Conservation (phyloP, 2,797 vertebrate species). For the Anabas testudineus region DNA sequence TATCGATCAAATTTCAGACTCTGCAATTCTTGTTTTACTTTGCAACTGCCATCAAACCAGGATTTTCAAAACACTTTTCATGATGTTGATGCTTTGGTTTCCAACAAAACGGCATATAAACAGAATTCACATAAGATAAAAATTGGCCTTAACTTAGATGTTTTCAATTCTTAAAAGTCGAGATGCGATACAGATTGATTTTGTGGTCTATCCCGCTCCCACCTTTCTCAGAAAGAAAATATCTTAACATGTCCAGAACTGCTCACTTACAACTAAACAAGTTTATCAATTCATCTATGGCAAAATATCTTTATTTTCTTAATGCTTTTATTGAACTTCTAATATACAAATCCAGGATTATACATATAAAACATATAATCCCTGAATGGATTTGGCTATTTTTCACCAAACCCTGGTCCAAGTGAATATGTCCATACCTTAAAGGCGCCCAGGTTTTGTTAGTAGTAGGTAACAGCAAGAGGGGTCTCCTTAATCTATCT, state of each 20-base stretch:
- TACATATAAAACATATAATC: too few species aligned
- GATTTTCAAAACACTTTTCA: not conserved
- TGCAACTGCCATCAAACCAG: conserved; percentile 25
- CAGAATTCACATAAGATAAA: not conserved
- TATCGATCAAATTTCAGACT: conserved; percentile 32
- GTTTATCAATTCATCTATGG: not conserved
- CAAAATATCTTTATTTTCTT: not conserved
- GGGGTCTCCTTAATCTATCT: too few species aligned
- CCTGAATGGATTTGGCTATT: too few species aligned
- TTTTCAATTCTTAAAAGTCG: not conserved
- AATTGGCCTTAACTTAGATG: not conserved
- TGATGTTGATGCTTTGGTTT: not conserved
- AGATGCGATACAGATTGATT: too few species aligned
- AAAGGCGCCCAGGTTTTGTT: too few species aligned
- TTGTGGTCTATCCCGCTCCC: not conserved
- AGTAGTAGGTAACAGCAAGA: too few species aligned
- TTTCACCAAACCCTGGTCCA: too few species aligned
- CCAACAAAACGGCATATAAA: not conserved
- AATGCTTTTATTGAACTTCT: too few species aligned
- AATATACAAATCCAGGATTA: too few species aligned
- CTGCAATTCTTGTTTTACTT: conserved; percentile 23
- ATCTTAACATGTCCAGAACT: not conserved
- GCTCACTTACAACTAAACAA: not conserved
- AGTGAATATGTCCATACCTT: too few species aligned
- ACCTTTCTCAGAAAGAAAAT: not conserved